These are phyloP conservation scores for Leucosticte australis DNA, from an alignment of 2,113 vertebrate genomes.

Conservation along the genomic window DNA sequence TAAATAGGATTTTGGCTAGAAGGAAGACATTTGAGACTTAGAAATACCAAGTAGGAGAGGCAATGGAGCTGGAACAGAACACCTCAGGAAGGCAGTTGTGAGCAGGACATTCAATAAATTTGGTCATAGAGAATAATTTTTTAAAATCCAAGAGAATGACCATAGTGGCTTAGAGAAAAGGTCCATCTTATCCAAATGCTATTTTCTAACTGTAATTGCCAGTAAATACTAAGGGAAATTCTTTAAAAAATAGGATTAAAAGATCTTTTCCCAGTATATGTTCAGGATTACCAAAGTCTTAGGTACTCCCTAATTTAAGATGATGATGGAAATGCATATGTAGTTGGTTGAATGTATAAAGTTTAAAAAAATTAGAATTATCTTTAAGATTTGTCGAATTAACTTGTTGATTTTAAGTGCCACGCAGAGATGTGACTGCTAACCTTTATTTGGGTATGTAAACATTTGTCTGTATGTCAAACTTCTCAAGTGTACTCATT, in stretches of 20 bases:
- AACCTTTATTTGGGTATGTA: slow-evolving; percentile 21
- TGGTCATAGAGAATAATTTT: background rate
- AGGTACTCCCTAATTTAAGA: background rate
- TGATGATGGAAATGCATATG: background rate
- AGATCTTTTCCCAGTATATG: background rate
- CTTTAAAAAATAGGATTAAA: background rate
- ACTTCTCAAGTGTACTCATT: background rate
- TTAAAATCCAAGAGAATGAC: background rate
- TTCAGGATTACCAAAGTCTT: background rate
- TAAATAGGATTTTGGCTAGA: background rate
- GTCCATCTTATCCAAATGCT: background rate
- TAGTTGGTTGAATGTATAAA: background rate
- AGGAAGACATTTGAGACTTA: background rate
- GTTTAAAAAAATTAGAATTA: background rate
- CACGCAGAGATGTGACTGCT: background rate
- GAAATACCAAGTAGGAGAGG: background rate
- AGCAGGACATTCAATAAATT: background rate
- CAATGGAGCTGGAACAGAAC: background rate
- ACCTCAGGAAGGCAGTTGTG: background rate
- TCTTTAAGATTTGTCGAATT: background rate
- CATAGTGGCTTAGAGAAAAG: background rate
- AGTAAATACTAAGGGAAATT: background rate
- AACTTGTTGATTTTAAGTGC: background rate
- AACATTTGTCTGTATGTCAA: slow-evolving; percentile 6
- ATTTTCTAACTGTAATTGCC: background rate